These are phyloP conservation scores for Neodiprion pinetum DNA, from an alignment of 1,140 invertebrate species.

Conservation along the genomic window DNA sequence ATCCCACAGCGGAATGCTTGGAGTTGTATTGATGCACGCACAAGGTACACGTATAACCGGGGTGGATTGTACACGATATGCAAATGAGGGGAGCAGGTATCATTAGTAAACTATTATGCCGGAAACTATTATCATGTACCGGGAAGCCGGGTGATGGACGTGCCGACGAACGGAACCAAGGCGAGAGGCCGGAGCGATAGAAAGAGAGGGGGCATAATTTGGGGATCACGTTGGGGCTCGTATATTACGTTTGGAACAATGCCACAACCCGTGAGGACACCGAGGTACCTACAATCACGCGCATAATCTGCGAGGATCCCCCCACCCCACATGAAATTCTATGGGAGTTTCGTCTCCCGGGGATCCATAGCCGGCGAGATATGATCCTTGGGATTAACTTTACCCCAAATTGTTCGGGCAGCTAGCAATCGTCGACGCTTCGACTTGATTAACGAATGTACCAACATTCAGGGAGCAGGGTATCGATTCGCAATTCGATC, in stretches of 20 bases:
- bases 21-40: background rate
- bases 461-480: background rate
- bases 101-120: constrained; percentile 43
- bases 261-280: constrained; percentile 32
- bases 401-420: constrained; percentile 16
- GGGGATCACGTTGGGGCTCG: constrained; percentile 42
- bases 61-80: constrained; percentile 23
- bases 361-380: constrained; percentile 18
- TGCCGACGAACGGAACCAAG: constrained; percentile 32
- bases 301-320: constrained; percentile 47
- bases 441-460: constrained; percentile 7
- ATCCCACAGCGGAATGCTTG: background rate
- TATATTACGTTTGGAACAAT: constrained; percentile 33
- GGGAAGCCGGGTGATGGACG: background rate
- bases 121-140: constrained; percentile 40
- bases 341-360: background rate
- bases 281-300: constrained; percentile 42
- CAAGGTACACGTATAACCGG: background rate
- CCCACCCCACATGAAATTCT: constrained; percentile 13
- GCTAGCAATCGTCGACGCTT: background rate
- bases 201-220: constrained; percentile 44
- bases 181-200: background rate
- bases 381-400: constrained; percentile 37
- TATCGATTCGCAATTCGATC: too few relatives aligned
- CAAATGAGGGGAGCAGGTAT: constrained; percentile 19